These are phyloP conservation scores for Gallirallus australis DNA, from an alignment of 2,797 vertebrate genomes.

Conservation along the genomic window DNA sequence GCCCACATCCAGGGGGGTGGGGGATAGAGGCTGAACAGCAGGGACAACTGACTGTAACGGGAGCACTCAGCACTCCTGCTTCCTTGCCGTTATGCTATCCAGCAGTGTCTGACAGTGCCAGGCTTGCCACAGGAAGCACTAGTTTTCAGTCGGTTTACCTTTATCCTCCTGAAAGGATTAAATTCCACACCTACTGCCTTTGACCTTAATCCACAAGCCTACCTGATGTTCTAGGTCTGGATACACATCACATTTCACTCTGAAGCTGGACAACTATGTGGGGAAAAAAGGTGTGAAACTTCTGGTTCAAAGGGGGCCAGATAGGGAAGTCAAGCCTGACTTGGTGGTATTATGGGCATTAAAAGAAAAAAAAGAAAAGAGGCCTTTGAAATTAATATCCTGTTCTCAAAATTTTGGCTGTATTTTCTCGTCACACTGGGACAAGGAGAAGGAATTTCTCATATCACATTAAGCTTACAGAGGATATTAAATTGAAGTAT, in stretches of 20 bases:
- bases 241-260: neutral
- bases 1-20: neutral
- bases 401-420: neutral
- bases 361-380: neutral
- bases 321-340: neutral
- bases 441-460: neutral
- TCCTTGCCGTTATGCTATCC: neutral
- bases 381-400: neutral
- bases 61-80: neutral
- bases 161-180: neutral
- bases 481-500: neutral
- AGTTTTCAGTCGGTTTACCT: neutral
- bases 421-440: neutral
- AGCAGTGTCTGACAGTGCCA: neutral
- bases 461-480: neutral
- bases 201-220: neutral
- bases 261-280: neutral
- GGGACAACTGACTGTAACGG: neutral
- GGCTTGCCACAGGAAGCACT: neutral
- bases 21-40: neutral
- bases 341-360: neutral
- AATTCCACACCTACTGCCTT: neutral
- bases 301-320: neutral
- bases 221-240: neutral
- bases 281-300: neutral